Conservation (phyloP, 2,888 invertebrate genomes). For the Nomada flava region DNA sequence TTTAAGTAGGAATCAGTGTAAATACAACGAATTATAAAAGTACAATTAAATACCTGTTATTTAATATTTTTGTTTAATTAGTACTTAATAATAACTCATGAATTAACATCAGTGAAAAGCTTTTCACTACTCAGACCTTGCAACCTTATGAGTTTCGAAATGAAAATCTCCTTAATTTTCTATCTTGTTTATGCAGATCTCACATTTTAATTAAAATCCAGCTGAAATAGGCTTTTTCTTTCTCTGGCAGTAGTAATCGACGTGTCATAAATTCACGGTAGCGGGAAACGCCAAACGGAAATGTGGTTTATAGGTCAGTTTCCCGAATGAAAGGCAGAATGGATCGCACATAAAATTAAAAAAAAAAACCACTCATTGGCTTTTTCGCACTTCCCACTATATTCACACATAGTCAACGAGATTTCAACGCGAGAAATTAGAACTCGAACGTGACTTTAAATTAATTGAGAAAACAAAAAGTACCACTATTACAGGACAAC, state of each 20-base stretch:
- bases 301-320: slow-evolving; percentile 2
- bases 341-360: neutral
- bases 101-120: no score
- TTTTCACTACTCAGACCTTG: neutral
- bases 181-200: neutral
- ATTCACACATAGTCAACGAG: neutral
- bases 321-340: neutral
- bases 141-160: neutral
- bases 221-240: neutral
- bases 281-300: neutral
- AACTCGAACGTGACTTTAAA: neutral
- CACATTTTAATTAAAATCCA: neutral
- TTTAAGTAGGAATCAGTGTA: no score
- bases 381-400: neutral
- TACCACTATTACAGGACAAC: neutral
- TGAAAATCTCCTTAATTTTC: neutral
- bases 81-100: no score
- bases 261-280: neutral
- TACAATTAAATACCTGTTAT: no score
- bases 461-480: neutral
- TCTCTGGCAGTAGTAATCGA: neutral
- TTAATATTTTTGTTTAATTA: no score
- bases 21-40: no score
- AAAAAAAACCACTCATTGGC: neutral
- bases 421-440: neutral